Conservation (phyloP, 2,797 vertebrate species). For the Cercopithecus mitis region DNA sequence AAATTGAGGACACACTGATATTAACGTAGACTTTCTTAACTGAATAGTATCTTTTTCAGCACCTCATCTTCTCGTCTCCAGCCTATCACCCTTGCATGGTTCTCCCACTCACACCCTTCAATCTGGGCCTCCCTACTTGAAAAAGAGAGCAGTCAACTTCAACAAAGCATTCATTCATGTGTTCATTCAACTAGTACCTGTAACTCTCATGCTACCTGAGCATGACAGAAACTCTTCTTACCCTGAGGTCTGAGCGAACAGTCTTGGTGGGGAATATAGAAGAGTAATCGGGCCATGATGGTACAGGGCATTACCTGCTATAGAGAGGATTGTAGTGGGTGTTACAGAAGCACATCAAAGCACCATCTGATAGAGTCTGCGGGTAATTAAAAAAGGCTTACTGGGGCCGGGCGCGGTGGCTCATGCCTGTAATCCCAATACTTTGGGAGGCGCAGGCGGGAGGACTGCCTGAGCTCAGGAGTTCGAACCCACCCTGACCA, state of each 20-base stretch:
- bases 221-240: background rate
- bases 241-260: background rate
- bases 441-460: background rate
- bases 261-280: background rate
- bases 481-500: background rate
- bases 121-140: background rate
- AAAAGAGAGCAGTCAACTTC: background rate
- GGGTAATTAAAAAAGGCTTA: background rate
- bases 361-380: background rate
- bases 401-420: background rate
- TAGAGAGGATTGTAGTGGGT: accelerated
- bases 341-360: accelerated
- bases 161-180: background rate
- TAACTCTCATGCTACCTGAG: background rate
- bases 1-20: background rate
- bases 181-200: background rate
- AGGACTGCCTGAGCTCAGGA: background rate
- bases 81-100: background rate
- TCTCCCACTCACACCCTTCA: background rate
- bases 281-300: background rate
- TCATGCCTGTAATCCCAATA: background rate
- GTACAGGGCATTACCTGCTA: no score
- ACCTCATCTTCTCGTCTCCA: background rate
- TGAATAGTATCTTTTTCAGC: background rate
- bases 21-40: background rate